Evolutionary conservation across 2,888 invertebrate genomes (phyloP), one percentile per base, ranked within the genome.

Genomic region (Nycteola revayana): DNA sequence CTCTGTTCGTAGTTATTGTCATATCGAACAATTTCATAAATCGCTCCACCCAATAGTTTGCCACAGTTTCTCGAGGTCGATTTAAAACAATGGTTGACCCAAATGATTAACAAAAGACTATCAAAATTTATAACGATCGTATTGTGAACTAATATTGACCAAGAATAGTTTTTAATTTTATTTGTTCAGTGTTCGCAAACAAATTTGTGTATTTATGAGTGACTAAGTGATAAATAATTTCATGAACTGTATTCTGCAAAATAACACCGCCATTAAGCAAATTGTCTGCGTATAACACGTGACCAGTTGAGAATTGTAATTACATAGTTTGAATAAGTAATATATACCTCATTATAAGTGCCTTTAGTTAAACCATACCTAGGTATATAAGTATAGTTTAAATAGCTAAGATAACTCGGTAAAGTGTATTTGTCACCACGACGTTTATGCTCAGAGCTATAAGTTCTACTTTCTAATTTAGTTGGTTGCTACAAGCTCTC

Each of bases 381-480:
- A n/a, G n/a, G n/a, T n/a, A n/a, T n/a, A n/a, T n/a, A n/a, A n/a
- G n/a, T n/a, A n/a, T n/a, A n/a, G n/a, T n/a, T n/a, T n/a, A n/a
- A n/a, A n/a, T n/a, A n/a, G n/a, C n/a, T n/a, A n/a, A n/a, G n/a
- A n/a, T n/a, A 29, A 35, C 35, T 46, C 42, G 46, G 39, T 50
- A 51, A 36, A 44, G 40, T 32, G 31, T 45, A 62, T 52, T 56
- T 64, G 60, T 64, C 59, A 53, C 55, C 43, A 49, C 49, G 43
- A 60, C 46, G 60, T 61, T 61, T 53, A 51, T 62, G 67, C 69
- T 73, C 69, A 72, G 57, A 52, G 62, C 59, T 51, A 50, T 53
- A 49, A 56, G 62, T 79, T 81, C 79, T 70, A 79, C 85, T 85
- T 86, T 85, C 85, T 84, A 85, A 79, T 79, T 73, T 75, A 63